A percentile compares a stretch with the other conserved stretches of the same genome.
These are phyloP conservation scores for Notolepis coatsorum DNA, from an alignment of 2,797 vertebrate species.

Conservation along the genomic window DNA sequence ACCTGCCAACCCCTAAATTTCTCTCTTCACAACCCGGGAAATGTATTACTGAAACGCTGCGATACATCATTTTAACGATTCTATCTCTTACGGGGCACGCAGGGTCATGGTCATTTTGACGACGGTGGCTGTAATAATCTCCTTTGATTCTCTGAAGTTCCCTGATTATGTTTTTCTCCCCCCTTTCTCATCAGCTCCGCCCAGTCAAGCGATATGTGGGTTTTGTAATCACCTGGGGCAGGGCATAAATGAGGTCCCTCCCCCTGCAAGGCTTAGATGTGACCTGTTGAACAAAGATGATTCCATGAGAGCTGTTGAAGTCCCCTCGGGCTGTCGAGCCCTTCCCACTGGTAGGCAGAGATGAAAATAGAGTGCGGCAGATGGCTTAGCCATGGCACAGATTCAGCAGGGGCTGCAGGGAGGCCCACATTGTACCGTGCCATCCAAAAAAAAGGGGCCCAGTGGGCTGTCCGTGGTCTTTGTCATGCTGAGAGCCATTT, in stretches of 20 bases:
- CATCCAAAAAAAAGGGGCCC: constrained; percentile 57
- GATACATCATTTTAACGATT: too few species aligned
- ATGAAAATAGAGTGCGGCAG: constrained; percentile 82
- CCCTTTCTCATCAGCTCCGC: background rate
- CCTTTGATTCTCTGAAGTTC: constrained; percentile 48
- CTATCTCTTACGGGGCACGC: constrained; percentile 27
- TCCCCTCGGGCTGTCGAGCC: constrained; percentile 36
- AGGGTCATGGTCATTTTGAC: constrained; percentile 56
- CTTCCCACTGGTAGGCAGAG: constrained; percentile 60
- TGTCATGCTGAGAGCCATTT: constrained; percentile 53
- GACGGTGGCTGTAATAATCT: constrained; percentile 54
- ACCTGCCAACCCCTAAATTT: constrained; percentile 57
- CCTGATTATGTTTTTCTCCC: constrained; percentile 49
- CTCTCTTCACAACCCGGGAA: constrained; percentile 43
- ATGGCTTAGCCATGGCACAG: constrained; percentile 75
- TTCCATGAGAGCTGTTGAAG: constrained; percentile 47
- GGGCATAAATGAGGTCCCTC: constrained; percentile 35
- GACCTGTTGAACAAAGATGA: constrained; percentile 61
- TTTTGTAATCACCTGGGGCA: constrained; percentile 37
- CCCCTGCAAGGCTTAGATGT: constrained; percentile 41
- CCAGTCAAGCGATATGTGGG: constrained; percentile 21
- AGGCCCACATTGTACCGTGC: constrained; percentile 67
- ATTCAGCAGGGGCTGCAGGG: constrained; percentile 71
- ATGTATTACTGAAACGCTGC: too few species aligned
- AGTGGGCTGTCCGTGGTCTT: constrained; percentile 50